Base-by-base conservation (phyloP, 2,113 vertebrate species). In the Sander vitreus region DNA sequence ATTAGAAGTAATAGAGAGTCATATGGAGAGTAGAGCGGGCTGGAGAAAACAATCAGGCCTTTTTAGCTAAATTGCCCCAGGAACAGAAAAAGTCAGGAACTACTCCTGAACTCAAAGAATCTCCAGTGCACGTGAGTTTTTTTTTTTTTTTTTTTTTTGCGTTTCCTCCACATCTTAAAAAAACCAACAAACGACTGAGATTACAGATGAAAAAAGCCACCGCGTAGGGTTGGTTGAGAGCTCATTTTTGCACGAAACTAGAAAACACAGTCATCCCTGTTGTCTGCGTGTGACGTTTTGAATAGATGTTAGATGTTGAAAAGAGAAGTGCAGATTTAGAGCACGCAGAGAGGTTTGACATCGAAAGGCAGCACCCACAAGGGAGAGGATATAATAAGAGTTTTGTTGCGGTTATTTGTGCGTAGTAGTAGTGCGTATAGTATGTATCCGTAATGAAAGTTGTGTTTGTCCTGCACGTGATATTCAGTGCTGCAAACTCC, bases 11-110 rank as follows among this genome's bases (percentile, higher is more conserved):
- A 57, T 21, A 21, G 6, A 50, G 39, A 80, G 45, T 71, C 36
- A 62, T 21, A 60, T n/a, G 21, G 65, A 51, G 51, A 65, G 19
- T 7, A 18, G 59, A 19, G 54, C 16, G 50, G 62, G 47, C 53
- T 65, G 63, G 15, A 76, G 74, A 58, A 73, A 70, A 45, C 82
- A 83, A 80, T 77, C 54, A 14, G 47, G 33, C 30, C 79, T 71
- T 77, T 77, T 68, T 43, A 77, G 65, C 13, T 33, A 74, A 62
- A 73, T 30, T n/a, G 55, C 80, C 60, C n/a, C n/a, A 15, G 21
- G 10, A 55, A 58, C 58, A 25, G n/a, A 76, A 30, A 21, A 62
- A 51, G 33, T 73, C 63, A 62, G 54, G 27, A 39, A 51, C 68
- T 11, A 18, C 59, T 63, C 1, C 54, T 15, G 39, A 78, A 43